A percentile compares a stretch with the other conserved stretches of the same genome.
Evolutionary conservation across 2,797 vertebrate genomes (phyloP).

Genomic region (Phalanger gymnotis): DNA sequence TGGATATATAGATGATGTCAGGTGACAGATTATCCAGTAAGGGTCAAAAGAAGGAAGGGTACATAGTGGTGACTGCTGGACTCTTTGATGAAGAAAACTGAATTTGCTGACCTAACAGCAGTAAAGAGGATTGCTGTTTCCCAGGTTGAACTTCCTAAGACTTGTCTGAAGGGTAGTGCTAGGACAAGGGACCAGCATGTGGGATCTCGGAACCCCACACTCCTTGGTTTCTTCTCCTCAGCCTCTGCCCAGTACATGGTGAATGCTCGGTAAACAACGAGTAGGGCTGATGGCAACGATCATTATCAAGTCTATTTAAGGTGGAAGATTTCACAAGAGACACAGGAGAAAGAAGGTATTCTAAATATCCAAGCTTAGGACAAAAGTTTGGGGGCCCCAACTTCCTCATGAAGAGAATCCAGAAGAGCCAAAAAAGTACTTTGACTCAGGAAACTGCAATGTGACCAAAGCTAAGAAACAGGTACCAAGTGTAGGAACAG

Average conservation of each 20-base stretch:
- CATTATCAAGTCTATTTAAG: conserved; percentile 29
- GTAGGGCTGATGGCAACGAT: conserved; percentile 18
- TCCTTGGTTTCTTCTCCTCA: neutral
- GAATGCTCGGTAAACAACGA: neutral
- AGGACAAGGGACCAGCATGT: too few species aligned
- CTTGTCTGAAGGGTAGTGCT: conserved; percentile 46
- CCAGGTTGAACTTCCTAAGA: neutral
- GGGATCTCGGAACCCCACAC: neutral
- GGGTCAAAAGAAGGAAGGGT: neutral
- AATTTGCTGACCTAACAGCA: neutral
- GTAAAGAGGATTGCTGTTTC: neutral
- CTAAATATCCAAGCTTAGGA: conserved; percentile 93
- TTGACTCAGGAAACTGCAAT: conserved; percentile 98
- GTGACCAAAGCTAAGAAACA: conserved; percentile 99
- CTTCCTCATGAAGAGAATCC: conserved; percentile 97
- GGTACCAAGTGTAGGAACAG: conserved; percentile 90
- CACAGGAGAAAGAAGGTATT: conserved; percentile 91
- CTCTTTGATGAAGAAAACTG: neutral
- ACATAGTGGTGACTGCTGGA: neutral
- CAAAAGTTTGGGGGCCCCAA: conserved; percentile 95
- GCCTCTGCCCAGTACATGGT: neutral
- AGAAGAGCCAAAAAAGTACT: conserved; percentile 99
- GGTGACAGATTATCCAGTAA: neutral
- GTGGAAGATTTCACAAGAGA: conserved; percentile 73
- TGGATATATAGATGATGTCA: neutral